These are phyloP conservation scores for Uropsilus gracilis DNA, from an alignment of 2,113 vertebrate genomes.

Conservation along the genomic window DNA sequence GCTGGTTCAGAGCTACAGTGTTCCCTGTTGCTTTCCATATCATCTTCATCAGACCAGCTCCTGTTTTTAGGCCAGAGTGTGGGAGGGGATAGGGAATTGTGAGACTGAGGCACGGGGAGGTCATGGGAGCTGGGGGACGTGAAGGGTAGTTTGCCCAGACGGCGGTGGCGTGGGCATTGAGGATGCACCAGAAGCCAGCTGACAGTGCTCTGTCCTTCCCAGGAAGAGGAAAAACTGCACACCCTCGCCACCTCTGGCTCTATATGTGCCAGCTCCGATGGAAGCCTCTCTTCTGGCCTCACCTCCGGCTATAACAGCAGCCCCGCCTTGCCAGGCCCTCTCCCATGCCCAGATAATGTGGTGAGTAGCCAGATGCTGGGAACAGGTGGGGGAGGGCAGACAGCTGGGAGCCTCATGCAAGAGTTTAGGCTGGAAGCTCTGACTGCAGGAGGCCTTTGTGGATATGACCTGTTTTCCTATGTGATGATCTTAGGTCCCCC, in stretches of 20 bases:
- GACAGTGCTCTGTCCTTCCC: not conserved
- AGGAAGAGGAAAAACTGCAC: conserved; percentile 92
- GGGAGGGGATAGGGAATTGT: not conserved
- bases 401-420: not conserved
- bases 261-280: conserved; percentile 90
- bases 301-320: conserved; percentile 98
- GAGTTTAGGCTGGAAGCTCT: not conserved
- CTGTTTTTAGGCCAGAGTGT: not conserved
- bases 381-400: not conserved
- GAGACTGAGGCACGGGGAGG: not conserved
- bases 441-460: not conserved
- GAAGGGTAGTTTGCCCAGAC: not conserved
- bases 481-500: not conserved
- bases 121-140: not conserved
- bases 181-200: not conserved
- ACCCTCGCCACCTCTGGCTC: conserved; percentile 91
- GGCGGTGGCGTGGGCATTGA: not conserved
- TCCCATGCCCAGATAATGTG: conserved; percentile 83
- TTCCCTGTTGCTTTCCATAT: not conserved
- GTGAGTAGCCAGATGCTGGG: conserved; percentile 71
- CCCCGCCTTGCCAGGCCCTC: conserved; percentile 83
- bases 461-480: not conserved
- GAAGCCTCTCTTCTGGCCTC: conserved; percentile 94
- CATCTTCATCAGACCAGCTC: not conserved
- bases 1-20: not conserved